Base-by-base conservation (phyloP, 2,113 vertebrate genomes). In the Zapus hudsonius region DNA sequence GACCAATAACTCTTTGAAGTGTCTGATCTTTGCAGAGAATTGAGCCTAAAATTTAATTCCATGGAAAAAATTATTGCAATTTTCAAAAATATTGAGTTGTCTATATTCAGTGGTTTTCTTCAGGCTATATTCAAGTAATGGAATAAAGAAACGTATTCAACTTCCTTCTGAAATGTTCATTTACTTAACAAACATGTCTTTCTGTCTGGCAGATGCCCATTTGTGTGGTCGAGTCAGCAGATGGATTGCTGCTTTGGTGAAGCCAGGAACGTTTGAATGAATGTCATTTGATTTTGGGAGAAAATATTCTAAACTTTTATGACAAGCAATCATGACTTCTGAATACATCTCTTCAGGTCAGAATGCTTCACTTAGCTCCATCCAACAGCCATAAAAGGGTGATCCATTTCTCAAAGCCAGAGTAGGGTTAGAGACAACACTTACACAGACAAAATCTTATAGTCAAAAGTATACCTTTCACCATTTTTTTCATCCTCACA, bases 331-430 rank as follows among this genome's bases (percentile, higher is more conserved):
- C 81, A 29, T 82, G 81, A 93, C 55, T 89, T 87, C 38, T 29
- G 29, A 78, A 79, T 87, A 89, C 81, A 83, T 88, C 59, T 94
- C 40, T 81, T 81, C 19, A 76, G 86, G 66, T 91, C 74, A 85
- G 59, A 88, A 66, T 96, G 63, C 61, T 84, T 92, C 87, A 33
- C 17, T 91, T 94, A 70, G 17, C 23, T 84, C 47, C 74, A 42
- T 42, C 61, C 20, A 63, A 33, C 29, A 72, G 92, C 76, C 64
- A 79, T 86, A 93, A 81, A 76, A 90, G 79, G 67, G 38, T 87
- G 73, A 88, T 85, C 74, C 64, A 89, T 81, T 93, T 92, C 22
- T 74, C 69, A 82, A 95, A 93, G 90, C 70, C 85, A 89, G 57
- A 84, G 84, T 76, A 87, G 55, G 47, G 87, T 90, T 40, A 82